These are phyloP conservation scores for Protaetia brevitarsis DNA, from an alignment of 1,140 invertebrate species.

Conservation along the genomic window DNA sequence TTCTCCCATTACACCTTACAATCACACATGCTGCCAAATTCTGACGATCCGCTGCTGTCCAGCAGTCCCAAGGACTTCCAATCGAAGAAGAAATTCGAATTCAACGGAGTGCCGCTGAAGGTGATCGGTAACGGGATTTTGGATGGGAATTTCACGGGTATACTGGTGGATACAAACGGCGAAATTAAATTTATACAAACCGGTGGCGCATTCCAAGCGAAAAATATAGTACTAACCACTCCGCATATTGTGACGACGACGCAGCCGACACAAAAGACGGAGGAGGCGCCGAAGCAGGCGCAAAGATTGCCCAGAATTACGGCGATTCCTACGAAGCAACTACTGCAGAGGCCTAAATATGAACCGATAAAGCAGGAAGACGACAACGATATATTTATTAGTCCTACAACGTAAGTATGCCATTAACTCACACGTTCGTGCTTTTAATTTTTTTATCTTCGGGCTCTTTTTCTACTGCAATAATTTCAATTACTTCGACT, in stretches of 20 bases:
- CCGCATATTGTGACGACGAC: conserved; percentile 13
- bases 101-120: conserved; percentile 56
- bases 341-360: conserved; percentile 46
- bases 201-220: conserved; percentile 42
- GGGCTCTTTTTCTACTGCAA: too few species aligned
- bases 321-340: conserved; percentile 34
- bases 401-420: conserved; percentile 58
- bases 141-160: conserved; percentile 58
- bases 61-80: conserved; percentile 78
- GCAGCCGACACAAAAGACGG: conserved; percentile 9
- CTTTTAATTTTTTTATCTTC: too few species aligned
- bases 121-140: conserved; percentile 62
- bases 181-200: conserved; percentile 63
- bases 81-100: conserved; percentile 60
- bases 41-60: conserved; percentile 76
- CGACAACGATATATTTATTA: conserved; percentile 71
- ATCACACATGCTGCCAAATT: conserved; percentile 79
- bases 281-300: conserved; percentile 28
- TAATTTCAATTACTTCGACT: too few species aligned
- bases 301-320: conserved; percentile 38
- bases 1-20: conserved; percentile 59
- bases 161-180: conserved; percentile 62
- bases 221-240: conserved; percentile 52
- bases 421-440: conserved; percentile 10
- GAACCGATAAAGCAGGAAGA: conserved; percentile 54